Evolutionary conservation across 2,888 invertebrate species (phyloP).

Genomic region (Epirrita christyi): DNA sequence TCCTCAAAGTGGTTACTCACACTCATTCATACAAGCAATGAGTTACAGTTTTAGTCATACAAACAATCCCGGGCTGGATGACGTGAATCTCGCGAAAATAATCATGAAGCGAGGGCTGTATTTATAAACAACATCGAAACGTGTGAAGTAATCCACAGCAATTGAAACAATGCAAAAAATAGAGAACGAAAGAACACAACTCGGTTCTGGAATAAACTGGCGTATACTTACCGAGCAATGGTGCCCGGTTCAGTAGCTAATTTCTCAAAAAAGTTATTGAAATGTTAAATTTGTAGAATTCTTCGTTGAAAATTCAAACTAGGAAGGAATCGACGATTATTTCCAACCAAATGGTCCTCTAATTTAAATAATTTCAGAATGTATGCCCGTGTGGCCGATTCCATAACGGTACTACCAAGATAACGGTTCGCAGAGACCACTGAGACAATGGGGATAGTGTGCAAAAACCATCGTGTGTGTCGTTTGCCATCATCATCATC

Average conservation of each 20-base stretch:
- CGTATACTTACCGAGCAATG: too few relatives aligned
- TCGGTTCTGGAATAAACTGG: conserved; percentile 38
- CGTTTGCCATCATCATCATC: conserved; percentile 47
- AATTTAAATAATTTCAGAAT: background rate
- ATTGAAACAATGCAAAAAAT: conserved; percentile 47
- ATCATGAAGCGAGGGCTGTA: conserved; percentile 57
- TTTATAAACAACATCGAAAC: conserved; percentile 65
- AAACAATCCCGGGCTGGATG: conserved; percentile 66
- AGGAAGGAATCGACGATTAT: background rate
- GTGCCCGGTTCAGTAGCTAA: too few relatives aligned
- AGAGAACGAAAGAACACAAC: conserved; percentile 40
- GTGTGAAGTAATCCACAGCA: conserved; percentile 57
- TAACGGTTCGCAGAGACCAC: conserved; percentile 49
- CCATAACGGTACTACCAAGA: conserved; percentile 43
- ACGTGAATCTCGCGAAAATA: conserved; percentile 75
- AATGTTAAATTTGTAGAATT: too few relatives aligned
- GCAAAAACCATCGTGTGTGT: conserved; percentile 52
- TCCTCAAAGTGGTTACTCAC: conserved; percentile 62
- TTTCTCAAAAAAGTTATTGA: too few relatives aligned
- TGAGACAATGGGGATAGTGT: conserved; percentile 44
- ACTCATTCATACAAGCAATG: conserved; percentile 52
- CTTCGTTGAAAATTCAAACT: conserved; percentile 11
- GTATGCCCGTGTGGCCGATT: conserved; percentile 24
- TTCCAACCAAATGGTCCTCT: background rate
- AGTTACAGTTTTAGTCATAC: conserved; percentile 73